Evolutionary conservation across 2,113 vertebrate genomes (phyloP).

Genomic region (Ahaetulla prasina): DNA sequence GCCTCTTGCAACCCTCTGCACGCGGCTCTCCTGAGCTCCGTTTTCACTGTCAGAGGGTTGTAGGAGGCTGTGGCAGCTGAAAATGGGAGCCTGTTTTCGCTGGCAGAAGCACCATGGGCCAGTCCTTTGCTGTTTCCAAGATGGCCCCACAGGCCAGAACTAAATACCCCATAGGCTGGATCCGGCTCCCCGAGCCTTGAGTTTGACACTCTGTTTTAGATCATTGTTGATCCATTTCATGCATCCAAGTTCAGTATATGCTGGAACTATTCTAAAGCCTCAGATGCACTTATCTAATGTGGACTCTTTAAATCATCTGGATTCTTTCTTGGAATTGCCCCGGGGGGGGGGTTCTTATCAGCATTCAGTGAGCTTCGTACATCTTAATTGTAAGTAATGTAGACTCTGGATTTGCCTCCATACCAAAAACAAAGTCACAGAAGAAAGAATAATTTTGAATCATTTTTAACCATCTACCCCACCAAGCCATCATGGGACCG

Average conservation of each 20-base stretch:
- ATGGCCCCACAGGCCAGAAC: accelerated
- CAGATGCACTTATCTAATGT: neutral
- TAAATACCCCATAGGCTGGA: no score
- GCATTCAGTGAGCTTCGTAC: neutral
- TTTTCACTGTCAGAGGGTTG: no score
- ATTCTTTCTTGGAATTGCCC: neutral
- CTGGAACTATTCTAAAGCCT: neutral
- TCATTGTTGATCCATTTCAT: neutral
- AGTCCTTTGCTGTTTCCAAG: no score
- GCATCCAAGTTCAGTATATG: neutral
- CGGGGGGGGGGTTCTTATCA: neutral
- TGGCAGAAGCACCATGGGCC: no score
- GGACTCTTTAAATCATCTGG: neutral
- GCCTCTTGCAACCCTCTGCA: no score
- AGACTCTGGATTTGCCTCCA: neutral
- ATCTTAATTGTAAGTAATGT: neutral
- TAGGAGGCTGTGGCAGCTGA: no score
- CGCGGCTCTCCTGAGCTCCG: no score
- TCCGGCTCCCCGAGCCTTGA: no score
- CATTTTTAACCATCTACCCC: neutral
- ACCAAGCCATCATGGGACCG: neutral
- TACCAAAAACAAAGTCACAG: neutral
- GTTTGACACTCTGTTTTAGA: neutral
- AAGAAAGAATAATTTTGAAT: neutral
- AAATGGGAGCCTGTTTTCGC: no score